A percentile compares a stretch with the other conserved stretches of the same genome.
Evolutionary conservation across 2,888 invertebrate species (phyloP).

Genomic region (Noctua janthina): DNA sequence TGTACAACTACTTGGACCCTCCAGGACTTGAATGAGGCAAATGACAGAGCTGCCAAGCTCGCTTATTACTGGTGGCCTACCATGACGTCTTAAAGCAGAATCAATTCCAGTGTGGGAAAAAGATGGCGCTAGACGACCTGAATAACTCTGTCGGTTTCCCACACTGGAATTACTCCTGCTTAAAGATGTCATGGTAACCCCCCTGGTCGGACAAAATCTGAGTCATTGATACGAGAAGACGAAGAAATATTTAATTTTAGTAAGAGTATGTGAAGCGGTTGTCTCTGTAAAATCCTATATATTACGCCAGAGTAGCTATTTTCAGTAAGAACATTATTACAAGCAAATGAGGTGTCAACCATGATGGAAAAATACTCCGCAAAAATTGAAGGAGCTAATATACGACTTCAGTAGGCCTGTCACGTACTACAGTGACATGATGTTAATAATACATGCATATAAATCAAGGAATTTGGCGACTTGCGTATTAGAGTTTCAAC

Average conservation of each 20-base stretch:
- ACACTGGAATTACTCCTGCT: too few species aligned
- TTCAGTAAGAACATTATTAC: neutral
- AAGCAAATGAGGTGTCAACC: constrained; percentile 26
- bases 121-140: too few species aligned
- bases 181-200: too few species aligned
- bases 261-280: neutral
- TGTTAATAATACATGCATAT: constrained; percentile 1
- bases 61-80: neutral
- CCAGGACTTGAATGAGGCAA: neutral
- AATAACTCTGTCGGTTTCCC: too few species aligned
- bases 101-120: too few species aligned
- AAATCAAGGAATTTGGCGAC: constrained; percentile 10
- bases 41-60: neutral
- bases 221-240: neutral
- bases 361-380: neutral
- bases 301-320: neutral
- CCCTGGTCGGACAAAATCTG: neutral
- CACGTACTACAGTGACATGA: constrained; percentile 19
- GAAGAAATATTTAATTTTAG: neutral
- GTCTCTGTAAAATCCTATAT: neutral
- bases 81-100: too few species aligned
- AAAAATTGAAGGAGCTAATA: neutral
- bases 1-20: neutral
- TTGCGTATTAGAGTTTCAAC: neutral
- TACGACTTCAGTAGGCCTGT: neutral